Evolutionary conservation across 2,113 vertebrate species (phyloP), one percentile per base, ranked within the genome.

Genomic region (Chloropsis cyanopogon): DNA sequence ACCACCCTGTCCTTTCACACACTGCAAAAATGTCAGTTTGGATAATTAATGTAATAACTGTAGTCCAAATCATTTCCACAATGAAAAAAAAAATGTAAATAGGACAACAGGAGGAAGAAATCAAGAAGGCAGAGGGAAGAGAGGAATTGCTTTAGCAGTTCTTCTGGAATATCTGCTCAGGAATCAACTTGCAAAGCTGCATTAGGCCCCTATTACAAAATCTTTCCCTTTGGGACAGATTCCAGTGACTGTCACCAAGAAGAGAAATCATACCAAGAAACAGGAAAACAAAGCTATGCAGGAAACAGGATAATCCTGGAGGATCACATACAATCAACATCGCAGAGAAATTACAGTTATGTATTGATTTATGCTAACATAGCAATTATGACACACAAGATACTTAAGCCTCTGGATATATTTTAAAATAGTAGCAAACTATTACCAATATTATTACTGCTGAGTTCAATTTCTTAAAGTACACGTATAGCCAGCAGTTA

Each of bases 1-100:
- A 91, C 81, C 94, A 97, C 88, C 72, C 93, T 94, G 94, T 96
- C 96, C 94, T 96, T 95, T 97, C 93, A 91, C 96, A 96, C 84
- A 54, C 88, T 90, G 90, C 85, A 96, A 90, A 94, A 95, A 97
- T 83, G 91, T 95, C 96, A 95, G 91, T 82, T 95, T 88, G 96
- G 91, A 95, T 95, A 96, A 96, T 95, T 95, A 95, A 85, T 59
- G 86, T 92, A 95, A 63, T 86, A 85, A 93, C 65, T 92, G 92
- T 14, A 88, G 77, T 90, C 78, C 88, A 91, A 85, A 95, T 88
- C 8, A 87, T 82, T 96, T 95, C 91, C 94, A 91, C 71, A 81
- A 86, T 24, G 49, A 16, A 60, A 94, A 87, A 69, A 66, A 77
- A 47, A 23, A 59, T 16, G 89, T 8, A 86, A 77, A 93, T 14